Conservation (phyloP, 2,888 invertebrate genomes). For the Pelosia muscerda region DNA sequence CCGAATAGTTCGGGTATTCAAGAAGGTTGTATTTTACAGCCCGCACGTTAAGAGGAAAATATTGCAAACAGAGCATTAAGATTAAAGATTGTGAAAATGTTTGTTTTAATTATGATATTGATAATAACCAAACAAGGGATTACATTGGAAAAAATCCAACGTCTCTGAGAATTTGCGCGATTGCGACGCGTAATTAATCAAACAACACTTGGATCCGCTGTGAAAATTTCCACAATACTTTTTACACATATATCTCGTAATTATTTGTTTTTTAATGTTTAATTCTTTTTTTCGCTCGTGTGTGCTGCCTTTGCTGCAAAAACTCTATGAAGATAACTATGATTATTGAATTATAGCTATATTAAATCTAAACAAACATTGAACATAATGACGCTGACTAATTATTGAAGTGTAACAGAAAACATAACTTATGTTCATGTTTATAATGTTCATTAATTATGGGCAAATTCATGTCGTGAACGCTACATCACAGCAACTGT, state of each 20-base stretch:
- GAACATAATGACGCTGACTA: not conserved
- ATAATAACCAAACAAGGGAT: not conserved
- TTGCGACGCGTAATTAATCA: not conserved
- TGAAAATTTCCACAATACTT: not conserved
- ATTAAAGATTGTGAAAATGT: not conserved
- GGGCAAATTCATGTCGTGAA: not conserved
- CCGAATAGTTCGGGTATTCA: conserved; percentile 10
- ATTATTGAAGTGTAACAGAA: not conserved
- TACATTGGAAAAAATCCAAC: not conserved
- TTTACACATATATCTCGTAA: too few relatives aligned
- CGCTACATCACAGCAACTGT: not conserved
- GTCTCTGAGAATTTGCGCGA: not conserved
- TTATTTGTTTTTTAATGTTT: too few relatives aligned
- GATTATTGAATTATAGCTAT: too few relatives aligned
- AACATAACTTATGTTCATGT: not conserved
- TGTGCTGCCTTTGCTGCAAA: too few relatives aligned
- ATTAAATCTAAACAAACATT: not conserved
- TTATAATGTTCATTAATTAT: not conserved
- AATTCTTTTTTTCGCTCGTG: too few relatives aligned
- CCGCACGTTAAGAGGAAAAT: not conserved
- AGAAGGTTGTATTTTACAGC: conserved; percentile 5
- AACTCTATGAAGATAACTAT: too few relatives aligned
- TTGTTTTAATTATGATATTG: not conserved
- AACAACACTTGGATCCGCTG: not conserved
- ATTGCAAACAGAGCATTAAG: too few relatives aligned